Base-by-base conservation (phyloP, 2,888 invertebrate species). In the Ormyrus pomaceus region DNA sequence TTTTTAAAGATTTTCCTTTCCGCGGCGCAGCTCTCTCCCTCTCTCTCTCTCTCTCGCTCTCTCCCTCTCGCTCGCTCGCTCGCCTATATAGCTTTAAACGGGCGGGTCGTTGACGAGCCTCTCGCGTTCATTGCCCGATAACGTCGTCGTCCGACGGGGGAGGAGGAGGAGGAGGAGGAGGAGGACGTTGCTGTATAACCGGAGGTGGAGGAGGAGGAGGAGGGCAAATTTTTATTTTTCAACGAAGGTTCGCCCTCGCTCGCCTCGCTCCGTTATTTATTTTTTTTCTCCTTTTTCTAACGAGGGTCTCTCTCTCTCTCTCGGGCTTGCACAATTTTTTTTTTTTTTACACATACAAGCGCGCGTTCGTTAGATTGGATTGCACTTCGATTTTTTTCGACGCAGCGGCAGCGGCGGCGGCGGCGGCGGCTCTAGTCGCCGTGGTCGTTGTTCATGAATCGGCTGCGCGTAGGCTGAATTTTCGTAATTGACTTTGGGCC, bases 1-100 rank as follows among this genome's bases (percentile, higher is more conserved):
- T 88, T 88, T 88, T 88, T 88, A 88, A 88, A 88, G 88, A 88
- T 88, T 88, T 88, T 88, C 88, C 88, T 86, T 84, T 84, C 86
- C 86, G 82, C 84, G 83, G 83, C 83, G 82, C 64, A 83, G 11
- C 58, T 66, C 13, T 58, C 58, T n/a, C 66, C 6, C 71, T 56
- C 51, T 48, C 76, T 34, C 59, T 83, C 83, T 83, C 84, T 82
- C 19, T 11, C 59, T 9, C 58, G 19, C 64, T 55, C 58, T 19
- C 53, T 51, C 59, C 9, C 59, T 58, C 13, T 50, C 64, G 83
- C 83, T 83, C 83, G 11, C 19, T 45, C 45, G 1, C 13, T 50
- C 48, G 68, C 19, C 77, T 82, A 82, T 83, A 83, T 83, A 83
- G 83, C 82, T 81, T 83, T 83, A 82, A 83, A 81, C 84, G 84